A percentile compares a stretch with the other conserved stretches of the same genome.
Conservation (phyloP, 2,113 vertebrate genomes). For the Daboia siamensis region DNA sequence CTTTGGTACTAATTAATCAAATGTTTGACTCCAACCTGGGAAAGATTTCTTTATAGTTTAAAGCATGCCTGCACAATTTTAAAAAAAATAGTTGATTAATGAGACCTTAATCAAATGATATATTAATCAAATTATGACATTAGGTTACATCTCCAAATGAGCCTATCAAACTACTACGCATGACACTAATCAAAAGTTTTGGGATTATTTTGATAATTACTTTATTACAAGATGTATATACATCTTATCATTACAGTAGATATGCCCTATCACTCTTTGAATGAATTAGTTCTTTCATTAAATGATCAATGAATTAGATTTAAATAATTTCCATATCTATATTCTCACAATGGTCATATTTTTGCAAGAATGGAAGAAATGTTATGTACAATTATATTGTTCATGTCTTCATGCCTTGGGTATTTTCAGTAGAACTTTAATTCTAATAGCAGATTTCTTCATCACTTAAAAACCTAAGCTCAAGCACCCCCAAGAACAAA, state of each 20-base stretch:
- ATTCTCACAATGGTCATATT: background rate
- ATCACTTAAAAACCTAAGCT: background rate
- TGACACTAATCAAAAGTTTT: background rate
- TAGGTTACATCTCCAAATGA: background rate
- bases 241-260: background rate
- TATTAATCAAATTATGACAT: constrained; percentile 12
- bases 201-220: background rate
- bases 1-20: constrained; percentile 5
- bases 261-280: background rate
- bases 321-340: constrained; percentile 6
- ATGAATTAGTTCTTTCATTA: background rate
- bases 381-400: background rate
- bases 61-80: constrained; percentile 6
- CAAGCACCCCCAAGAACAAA: background rate
- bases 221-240: background rate
- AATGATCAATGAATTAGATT: constrained; percentile 6
- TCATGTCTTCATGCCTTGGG: background rate
- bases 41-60: constrained; percentile 21
- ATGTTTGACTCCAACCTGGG: background rate
- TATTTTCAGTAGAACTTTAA: background rate
- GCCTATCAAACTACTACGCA: background rate
- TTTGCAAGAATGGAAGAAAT: background rate
- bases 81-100: constrained; percentile 14
- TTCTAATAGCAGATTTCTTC: background rate
- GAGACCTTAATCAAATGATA: background rate